phyloP scores from a whole-genome alignment of 2,113 vertebrate genomes.

The Ictalurus furcatus region DNA sequence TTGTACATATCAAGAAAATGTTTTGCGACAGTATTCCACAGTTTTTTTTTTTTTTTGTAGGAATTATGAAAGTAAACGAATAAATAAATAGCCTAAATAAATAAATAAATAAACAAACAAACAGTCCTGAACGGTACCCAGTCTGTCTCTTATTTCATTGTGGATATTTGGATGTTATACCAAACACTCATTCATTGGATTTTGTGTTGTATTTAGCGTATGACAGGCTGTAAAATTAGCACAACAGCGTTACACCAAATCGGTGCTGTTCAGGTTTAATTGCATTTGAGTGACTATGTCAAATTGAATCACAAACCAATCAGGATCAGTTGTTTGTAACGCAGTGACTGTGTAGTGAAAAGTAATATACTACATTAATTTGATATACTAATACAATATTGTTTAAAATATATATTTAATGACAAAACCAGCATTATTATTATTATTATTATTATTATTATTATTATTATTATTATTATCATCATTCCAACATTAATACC shows the following conservation, averaged over 20 bases:
- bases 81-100: background rate
- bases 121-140: background rate
- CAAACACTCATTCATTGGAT: background rate
- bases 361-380: background rate
- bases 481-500: background rate
- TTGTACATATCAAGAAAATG: background rate
- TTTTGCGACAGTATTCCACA: background rate
- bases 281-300: conserved; percentile 14
- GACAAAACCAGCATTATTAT: background rate
- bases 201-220: background rate
- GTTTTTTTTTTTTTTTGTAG: background rate
- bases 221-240: background rate
- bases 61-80: background rate
- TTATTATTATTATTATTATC: too few relatives aligned
- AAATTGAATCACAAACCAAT: background rate
- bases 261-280: background rate
- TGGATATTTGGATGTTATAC: background rate
- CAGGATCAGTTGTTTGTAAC: background rate
- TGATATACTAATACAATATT: background rate
- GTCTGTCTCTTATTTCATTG: background rate
- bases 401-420: background rate
- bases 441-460: background rate
- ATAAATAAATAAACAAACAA: conserved; percentile 56
- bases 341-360: background rate
- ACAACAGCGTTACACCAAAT: background rate